These are phyloP conservation scores for Galemys pyrenaicus DNA, from an alignment of 2,113 vertebrate genomes.

Conservation along the genomic window DNA sequence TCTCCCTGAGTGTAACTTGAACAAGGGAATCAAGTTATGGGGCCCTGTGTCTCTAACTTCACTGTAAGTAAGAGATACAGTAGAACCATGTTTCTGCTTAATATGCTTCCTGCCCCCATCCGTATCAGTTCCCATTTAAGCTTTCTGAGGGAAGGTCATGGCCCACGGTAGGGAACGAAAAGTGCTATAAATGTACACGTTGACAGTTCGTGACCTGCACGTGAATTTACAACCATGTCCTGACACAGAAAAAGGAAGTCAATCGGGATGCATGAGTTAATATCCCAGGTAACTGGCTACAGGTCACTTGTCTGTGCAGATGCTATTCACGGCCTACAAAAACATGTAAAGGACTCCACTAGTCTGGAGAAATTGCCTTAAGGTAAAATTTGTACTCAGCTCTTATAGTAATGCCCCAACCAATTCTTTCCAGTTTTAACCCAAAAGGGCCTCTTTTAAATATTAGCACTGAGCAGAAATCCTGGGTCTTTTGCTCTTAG, in stretches of 20 bases:
- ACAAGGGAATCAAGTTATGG: not conserved
- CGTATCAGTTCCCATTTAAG: not conserved
- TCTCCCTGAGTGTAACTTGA: not conserved
- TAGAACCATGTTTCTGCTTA: constrained; percentile 39
- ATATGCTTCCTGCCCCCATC: not conserved
- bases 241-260: constrained; percentile 27
- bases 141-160: not conserved
- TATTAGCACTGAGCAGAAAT: not conserved
- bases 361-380: not conserved
- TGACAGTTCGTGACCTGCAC: not conserved
- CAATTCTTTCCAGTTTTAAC: constrained; percentile 39
- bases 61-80: constrained; percentile 30
- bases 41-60: not conserved
- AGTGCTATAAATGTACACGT: not conserved
- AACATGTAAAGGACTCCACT: not conserved
- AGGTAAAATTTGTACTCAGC: not conserved
- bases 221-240: constrained; percentile 45
- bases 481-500: constrained; percentile 4
- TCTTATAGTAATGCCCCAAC: not conserved
- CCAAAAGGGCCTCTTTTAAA: constrained; percentile 42
- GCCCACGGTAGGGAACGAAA: not conserved
- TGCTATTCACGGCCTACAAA: not conserved
- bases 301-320: not conserved
- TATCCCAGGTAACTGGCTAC: not conserved
- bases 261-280: not conserved